Conservation (phyloP, 2,888 invertebrate species). For the Anthoptus insignis region DNA sequence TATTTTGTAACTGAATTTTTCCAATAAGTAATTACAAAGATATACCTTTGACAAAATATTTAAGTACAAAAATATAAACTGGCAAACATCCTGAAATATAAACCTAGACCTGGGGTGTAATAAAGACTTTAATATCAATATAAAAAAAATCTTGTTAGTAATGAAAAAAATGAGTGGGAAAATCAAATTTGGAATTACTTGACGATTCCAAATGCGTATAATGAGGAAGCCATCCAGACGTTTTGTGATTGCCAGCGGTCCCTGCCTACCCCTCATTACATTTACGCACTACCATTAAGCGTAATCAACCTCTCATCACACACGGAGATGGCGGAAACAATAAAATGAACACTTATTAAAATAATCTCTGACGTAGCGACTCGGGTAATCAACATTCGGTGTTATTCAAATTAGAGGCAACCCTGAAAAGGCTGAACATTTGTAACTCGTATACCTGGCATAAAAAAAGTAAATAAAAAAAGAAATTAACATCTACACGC, state of each 20-base stretch:
- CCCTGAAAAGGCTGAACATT: neutral
- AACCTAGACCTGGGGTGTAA: too few relatives aligned
- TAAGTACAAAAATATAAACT: too few relatives aligned
- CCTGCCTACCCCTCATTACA: constrained; percentile 75
- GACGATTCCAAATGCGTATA: constrained; percentile 61
- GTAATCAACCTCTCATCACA: constrained; percentile 80
- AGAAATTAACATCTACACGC: constrained; percentile 5
- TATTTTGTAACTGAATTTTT: too few relatives aligned
- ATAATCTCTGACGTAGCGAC: constrained; percentile 53
- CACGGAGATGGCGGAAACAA: constrained; percentile 76
- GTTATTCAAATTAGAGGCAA: neutral
- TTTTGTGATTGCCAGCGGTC: constrained; percentile 66
- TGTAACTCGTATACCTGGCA: neutral
- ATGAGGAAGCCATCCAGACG: constrained; percentile 65
- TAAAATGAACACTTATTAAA: constrained; percentile 69
- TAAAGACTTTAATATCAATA: too few relatives aligned
- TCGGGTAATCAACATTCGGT: constrained; percentile 7
- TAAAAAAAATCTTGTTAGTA: too few relatives aligned
- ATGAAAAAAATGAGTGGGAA: constrained; percentile 57
- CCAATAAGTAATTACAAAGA: too few relatives aligned
- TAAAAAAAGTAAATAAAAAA: neutral
- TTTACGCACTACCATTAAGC: constrained; percentile 79
- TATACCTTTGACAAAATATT: too few relatives aligned
- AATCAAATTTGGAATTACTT: constrained; percentile 66
- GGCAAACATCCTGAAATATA: too few relatives aligned